Conservation (phyloP, 2,888 invertebrate species). For the Gortyna flavago region DNA sequence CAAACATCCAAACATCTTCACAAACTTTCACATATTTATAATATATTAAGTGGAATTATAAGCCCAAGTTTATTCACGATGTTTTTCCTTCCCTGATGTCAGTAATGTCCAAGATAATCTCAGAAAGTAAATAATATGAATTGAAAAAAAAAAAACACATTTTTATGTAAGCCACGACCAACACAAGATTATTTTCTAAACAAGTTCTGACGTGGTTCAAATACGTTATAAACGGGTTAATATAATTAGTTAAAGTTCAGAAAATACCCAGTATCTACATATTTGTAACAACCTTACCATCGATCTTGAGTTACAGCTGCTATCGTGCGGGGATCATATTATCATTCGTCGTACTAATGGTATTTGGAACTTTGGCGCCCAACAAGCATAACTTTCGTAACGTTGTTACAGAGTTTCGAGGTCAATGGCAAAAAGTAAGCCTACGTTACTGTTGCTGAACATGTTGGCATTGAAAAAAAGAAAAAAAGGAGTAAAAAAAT, state of each 20-base stretch:
- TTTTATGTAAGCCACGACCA: too few relatives aligned
- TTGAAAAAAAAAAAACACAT: too few relatives aligned
- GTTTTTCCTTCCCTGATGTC: too few relatives aligned
- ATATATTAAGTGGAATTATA: too few relatives aligned
- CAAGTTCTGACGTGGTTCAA: neutral
- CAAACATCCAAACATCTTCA: too few relatives aligned
- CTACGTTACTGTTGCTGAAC: conserved; percentile 15
- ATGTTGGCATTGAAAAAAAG: conserved; percentile 17
- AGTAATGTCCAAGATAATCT: too few relatives aligned
- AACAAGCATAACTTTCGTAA: conserved; percentile 55
- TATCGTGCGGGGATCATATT: conserved; percentile 42
- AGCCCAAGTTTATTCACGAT: too few relatives aligned
- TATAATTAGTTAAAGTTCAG: neutral
- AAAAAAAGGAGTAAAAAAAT: neutral
- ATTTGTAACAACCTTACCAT: conserved; percentile 22
- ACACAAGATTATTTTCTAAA: too few relatives aligned
- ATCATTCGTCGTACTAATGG: conserved; percentile 45
- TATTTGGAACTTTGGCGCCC: conserved; percentile 39
- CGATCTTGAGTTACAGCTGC: conserved; percentile 24
- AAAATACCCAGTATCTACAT: neutral
- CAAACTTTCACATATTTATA: too few relatives aligned
- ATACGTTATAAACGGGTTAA: neutral
- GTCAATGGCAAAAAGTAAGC: conserved; percentile 55
- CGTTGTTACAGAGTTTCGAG: conserved; percentile 53
- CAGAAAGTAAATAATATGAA: too few relatives aligned